A percentile compares a stretch with the other conserved stretches of the same genome.
Evolutionary conservation across 2,113 vertebrate genomes (phyloP).

Genomic region (Tilapia sparmanii): DNA sequence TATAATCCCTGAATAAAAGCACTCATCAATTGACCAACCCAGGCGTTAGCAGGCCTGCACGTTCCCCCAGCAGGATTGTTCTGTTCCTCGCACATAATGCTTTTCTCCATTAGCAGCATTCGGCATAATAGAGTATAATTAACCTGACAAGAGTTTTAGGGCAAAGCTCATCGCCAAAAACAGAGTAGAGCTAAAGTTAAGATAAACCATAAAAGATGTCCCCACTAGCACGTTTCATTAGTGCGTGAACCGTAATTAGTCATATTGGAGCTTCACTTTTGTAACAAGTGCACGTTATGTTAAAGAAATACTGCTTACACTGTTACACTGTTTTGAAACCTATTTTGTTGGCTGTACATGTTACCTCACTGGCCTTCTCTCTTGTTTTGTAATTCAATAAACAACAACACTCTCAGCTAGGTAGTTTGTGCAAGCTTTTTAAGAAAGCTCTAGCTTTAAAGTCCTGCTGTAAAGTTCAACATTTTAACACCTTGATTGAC

Average conservation of each 20-base stretch:
- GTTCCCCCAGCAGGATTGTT: conserved; percentile 21
- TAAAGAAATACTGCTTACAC: not conserved
- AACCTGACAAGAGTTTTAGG: not conserved
- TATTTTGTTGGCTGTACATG: rapidly evolving
- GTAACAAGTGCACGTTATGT: not conserved
- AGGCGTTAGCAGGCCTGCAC: conserved; percentile 15
- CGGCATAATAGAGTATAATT: not conserved
- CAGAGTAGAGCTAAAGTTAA: not conserved
- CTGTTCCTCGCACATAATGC: not conserved
- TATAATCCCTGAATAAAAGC: conserved; percentile 42
- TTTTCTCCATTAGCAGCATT: conserved; percentile 1
- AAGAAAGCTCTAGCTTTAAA: not conserved
- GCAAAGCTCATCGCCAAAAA: not conserved
- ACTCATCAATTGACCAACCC: conserved; percentile 11
- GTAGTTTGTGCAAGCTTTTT: not conserved
- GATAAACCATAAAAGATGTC: not conserved
- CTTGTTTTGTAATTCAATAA: not conserved
- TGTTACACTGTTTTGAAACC: not conserved
- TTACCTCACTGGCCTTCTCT: not conserved
- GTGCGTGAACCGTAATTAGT: not conserved
- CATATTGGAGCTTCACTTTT: not conserved
- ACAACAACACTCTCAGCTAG: not conserved
- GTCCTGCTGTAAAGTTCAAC: not conserved
- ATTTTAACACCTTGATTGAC: not conserved
- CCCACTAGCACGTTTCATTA: not conserved